These are phyloP conservation scores for Meta bourneti DNA, from an alignment of 2,888 invertebrate species.

Conservation along the genomic window DNA sequence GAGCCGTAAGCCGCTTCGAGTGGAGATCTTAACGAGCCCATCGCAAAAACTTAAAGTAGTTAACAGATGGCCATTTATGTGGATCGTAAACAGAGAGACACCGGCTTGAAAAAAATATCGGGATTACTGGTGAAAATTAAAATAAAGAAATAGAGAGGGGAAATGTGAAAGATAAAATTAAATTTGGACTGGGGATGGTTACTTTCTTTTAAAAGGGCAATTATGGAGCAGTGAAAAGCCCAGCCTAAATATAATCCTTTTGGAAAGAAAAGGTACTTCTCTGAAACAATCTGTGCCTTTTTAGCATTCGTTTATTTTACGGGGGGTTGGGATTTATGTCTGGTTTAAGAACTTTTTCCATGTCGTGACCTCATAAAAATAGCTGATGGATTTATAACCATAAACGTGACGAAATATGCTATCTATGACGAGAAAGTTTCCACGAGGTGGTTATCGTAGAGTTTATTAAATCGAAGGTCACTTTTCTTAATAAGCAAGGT, in stretches of 20 bases:
- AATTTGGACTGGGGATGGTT: constrained; percentile 12
- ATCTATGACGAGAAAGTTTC: no score
- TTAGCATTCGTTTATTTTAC: background rate
- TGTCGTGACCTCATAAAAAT: background rate
- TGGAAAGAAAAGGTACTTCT: background rate
- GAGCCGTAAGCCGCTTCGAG: constrained; percentile 50
- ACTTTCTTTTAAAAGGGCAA: constrained; percentile 65
- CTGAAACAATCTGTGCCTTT: background rate
- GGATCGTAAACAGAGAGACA: constrained; percentile 55
- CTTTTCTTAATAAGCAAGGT: no score
- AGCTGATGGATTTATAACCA: background rate
- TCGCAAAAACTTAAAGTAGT: constrained; percentile 68
- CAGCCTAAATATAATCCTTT: constrained; percentile 48
- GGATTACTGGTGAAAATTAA: constrained; percentile 58
- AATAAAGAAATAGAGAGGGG: background rate
- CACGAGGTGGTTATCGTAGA: no score
- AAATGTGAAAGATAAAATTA: background rate
- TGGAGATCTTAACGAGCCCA: constrained; percentile 64
- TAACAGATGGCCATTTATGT: constrained; percentile 65
- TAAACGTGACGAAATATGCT: background rate
- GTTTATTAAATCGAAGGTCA: no score
- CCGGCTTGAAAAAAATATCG: constrained; percentile 34
- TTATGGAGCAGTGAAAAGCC: constrained; percentile 31
- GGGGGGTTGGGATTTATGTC: background rate
- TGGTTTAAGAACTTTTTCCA: background rate